Evolutionary conservation across 2,113 vertebrate species (phyloP), one percentile per base, ranked within the genome.

Genomic region (Brachyistius frenatus): DNA sequence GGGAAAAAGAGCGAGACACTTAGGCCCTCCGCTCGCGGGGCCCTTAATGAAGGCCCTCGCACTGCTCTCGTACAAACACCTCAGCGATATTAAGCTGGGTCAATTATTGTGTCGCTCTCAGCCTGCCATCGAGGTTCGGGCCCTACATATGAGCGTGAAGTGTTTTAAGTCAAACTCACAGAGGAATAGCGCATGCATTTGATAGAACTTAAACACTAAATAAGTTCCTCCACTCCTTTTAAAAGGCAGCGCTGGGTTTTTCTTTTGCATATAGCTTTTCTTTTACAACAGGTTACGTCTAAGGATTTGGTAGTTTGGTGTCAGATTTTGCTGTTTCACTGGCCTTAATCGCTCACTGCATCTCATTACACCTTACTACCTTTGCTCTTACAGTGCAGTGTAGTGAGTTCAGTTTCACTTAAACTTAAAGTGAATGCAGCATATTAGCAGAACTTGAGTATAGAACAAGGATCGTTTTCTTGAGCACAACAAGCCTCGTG

Each of bases 11-110:
- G 81, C 7, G 33, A 80, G 89, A 74, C 85, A 74, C 84, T 78
- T 74, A 76, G 90, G 81, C 80, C 86, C 86, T 76, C 49, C 3
- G 55, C 88, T 14, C 62, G 72, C 46, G 47, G 78, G 84, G 73
- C 81, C 81, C 76, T 23, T 91, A 93, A 91, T 90, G 90, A 92
- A 90, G 81, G 85, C 85, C 88, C 80, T 78, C 39, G 73, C 62
- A 39, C 46, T 30, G 56, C 65, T 82, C 86, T 82, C 76, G 14
- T 72, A 49, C 80, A 88, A 89, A 92, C 87, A 91, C 87, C 90
- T 92, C 89, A 92, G 88, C 73, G 87, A 94, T 93, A 92, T 92
- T 92, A 93, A 92, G 90, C 80, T 90, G 86, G 93, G 93, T 94
- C 93, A 93, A 93, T 93, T 90, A 94, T 87, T 33, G 35, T 80